Percentiles rank a stretch among this genome's conserved stretches.
These are phyloP conservation scores for Stegostoma tigrinum DNA, from an alignment of 2,113 vertebrate species.

Conservation along the genomic window DNA sequence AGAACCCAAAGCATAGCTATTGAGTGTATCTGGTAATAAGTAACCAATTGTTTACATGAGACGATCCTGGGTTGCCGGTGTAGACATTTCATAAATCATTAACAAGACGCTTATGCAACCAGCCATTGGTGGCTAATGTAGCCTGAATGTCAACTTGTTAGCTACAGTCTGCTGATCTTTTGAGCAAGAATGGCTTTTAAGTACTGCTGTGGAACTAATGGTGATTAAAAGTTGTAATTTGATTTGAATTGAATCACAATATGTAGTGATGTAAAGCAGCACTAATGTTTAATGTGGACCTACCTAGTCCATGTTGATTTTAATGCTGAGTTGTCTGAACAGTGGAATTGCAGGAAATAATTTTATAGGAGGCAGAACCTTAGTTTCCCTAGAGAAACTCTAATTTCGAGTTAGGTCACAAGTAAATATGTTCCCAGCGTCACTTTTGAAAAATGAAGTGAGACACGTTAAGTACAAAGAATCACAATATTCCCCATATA, in stretches of 20 bases:
- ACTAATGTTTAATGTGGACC: background rate
- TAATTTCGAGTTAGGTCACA: background rate
- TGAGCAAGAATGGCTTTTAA: constrained; percentile 45
- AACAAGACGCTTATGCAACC: constrained; percentile 53
- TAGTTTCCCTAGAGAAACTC: background rate
- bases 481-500: background rate
- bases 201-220: constrained; percentile 43
- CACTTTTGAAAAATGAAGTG: constrained; percentile 16
- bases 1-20: constrained; percentile 37
- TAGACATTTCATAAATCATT: constrained; percentile 57
- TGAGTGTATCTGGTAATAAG: constrained; percentile 51
- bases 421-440: background rate
- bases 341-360: background rate
- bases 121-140: constrained; percentile 49
- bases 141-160: constrained; percentile 50
- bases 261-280: constrained; percentile 33
- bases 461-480: background rate
- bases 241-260: constrained; percentile 36
- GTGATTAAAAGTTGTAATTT: constrained; percentile 41
- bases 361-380: background rate
- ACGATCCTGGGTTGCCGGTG: constrained; percentile 42
- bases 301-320: background rate
- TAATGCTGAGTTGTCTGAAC: background rate
- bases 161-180: constrained; percentile 53
- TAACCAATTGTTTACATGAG: constrained; percentile 52